A percentile compares a stretch with the other conserved stretches of the same genome.
phyloP scores from a whole-genome alignment of 2,797 vertebrate species.

The Lepilemur ruficaudatus region DNA sequence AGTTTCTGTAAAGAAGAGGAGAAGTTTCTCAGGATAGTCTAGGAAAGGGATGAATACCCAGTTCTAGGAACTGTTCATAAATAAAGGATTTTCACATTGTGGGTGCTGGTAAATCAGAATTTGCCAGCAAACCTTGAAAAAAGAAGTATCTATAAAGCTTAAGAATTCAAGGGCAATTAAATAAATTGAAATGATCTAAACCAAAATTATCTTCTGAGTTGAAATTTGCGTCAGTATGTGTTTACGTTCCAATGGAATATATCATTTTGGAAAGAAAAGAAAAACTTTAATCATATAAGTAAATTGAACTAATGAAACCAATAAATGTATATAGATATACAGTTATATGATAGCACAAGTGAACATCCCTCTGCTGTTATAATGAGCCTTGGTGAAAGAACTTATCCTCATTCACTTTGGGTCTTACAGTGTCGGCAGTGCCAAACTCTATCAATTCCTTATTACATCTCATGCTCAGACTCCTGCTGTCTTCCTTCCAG shows the following conservation, averaged over 20 bases:
- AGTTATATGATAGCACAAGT: background rate
- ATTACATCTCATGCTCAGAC: background rate
- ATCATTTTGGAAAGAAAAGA: background rate
- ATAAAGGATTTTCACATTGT: background rate
- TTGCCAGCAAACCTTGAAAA: background rate
- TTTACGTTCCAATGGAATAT: background rate
- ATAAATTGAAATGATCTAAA: background rate
- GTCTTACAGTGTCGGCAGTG: background rate
- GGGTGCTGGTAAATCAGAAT: background rate
- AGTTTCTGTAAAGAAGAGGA: background rate
- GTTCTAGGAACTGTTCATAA: background rate
- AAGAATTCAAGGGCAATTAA: background rate
- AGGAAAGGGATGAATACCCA: background rate
- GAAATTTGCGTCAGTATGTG: background rate
- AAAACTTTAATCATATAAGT: background rate
- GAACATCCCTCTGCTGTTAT: background rate
- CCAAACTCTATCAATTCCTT: background rate
- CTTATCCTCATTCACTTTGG: background rate
- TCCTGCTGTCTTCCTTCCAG: background rate
- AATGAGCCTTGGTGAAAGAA: background rate
- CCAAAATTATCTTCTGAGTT: background rate
- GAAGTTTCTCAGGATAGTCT: background rate
- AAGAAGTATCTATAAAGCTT: background rate
- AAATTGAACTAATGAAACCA: constrained; percentile 10
- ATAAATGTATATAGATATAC: background rate